Evolutionary conservation across 2,113 vertebrate species (phyloP).

Genomic region (Myocastor coypus): DNA sequence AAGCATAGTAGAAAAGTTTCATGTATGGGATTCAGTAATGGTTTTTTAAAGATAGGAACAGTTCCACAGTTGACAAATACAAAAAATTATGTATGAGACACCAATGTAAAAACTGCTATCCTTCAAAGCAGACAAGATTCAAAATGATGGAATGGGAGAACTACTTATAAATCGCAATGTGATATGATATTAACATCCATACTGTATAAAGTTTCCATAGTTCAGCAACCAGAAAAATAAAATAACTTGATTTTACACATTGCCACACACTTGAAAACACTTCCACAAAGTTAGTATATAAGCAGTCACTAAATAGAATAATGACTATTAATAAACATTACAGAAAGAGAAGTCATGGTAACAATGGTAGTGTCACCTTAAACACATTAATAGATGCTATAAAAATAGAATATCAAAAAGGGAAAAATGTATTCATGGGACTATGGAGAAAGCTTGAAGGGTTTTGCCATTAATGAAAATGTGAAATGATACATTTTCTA

Average conservation of each 20-base stretch:
- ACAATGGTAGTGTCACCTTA: background rate
- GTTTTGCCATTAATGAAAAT: background rate
- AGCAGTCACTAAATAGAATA: background rate
- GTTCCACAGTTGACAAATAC: background rate
- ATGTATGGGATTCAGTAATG: background rate
- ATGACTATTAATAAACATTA: background rate
- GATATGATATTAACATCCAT: background rate
- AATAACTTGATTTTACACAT: background rate
- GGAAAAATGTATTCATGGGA: background rate
- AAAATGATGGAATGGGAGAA: background rate
- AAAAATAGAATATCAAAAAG: background rate
- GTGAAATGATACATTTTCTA: background rate
- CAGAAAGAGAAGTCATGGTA: background rate
- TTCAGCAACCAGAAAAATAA: background rate
- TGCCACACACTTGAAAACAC: background rate
- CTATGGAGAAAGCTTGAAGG: background rate
- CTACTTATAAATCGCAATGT: background rate
- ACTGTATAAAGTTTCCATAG: background rate
- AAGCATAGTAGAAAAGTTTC: background rate
- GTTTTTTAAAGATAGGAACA: background rate
- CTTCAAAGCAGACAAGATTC: background rate
- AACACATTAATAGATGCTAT: background rate
- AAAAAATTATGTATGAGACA: background rate
- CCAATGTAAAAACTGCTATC: background rate
- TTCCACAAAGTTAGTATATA: background rate